Percentiles rank a stretch among this genome's conserved stretches.
Conservation (phyloP, 2,888 invertebrate genomes). For the Stenichneumon culpator region DNA sequence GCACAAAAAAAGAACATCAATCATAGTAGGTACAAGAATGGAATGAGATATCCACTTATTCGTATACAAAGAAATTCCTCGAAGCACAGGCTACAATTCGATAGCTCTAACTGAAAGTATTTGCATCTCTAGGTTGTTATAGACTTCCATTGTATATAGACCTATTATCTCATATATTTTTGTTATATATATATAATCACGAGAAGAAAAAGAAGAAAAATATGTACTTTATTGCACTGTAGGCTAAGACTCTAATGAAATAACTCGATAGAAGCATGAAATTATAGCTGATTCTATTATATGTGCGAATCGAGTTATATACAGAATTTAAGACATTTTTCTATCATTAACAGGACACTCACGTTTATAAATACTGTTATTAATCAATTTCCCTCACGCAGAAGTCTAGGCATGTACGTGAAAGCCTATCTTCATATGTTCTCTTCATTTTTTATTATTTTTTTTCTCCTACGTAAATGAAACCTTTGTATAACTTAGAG, state of each 20-base stretch:
- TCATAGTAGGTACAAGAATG: not conserved
- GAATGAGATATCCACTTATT: not conserved
- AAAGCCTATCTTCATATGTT: conserved; percentile 17
- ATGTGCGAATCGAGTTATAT: conserved; percentile 59
- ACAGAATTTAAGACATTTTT: conserved; percentile 73
- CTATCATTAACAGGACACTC: conserved; percentile 54
- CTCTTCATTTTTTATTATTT: conserved; percentile 5
- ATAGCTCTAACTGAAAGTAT: conserved; percentile 69
- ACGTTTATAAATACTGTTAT: conserved; percentile 50
- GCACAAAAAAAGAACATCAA: not conserved
- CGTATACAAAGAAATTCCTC: conserved; percentile 24
- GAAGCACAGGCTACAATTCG: conserved; percentile 52
- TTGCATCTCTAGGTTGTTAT: conserved; percentile 75
- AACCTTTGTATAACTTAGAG: conserved; percentile 78
- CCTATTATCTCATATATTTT: conserved; percentile 82
- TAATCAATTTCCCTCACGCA: conserved; percentile 59
- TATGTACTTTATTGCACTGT: conserved; percentile 77
- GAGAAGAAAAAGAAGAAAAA: conserved; percentile 58
- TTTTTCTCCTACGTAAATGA: conserved; percentile 76
- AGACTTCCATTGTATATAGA: conserved; percentile 80
- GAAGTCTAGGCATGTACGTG: conserved; percentile 29
- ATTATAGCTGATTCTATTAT: conserved; percentile 60
- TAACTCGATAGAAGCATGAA: conserved; percentile 46
- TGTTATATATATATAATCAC: conserved; percentile 80
- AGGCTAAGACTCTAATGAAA: conserved; percentile 54